Evolutionary conservation across 2,888 invertebrate species (phyloP), one percentile per base, ranked within the genome.

Genomic region (Criorhina ranunculi): DNA sequence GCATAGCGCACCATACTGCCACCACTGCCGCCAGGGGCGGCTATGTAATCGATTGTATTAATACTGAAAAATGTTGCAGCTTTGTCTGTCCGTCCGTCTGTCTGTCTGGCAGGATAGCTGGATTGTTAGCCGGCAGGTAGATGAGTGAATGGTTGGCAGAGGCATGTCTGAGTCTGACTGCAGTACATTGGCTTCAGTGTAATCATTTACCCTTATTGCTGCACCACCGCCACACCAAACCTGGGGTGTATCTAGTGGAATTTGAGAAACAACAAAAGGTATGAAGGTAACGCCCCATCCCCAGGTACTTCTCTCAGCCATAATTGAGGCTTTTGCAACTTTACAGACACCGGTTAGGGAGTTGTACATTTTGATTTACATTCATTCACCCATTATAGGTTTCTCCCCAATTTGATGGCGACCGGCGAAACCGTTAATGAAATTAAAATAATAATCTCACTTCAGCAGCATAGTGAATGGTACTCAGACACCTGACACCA

Each of bases 391-490:
- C 51, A 53, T 72, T 46, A 53, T 70, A 44, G 24, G 24, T 24
- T 37, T 60, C 8, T 17, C 24, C 60, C 59, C 31, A 72, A 72
- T 78, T 73, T 72, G 49, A 77, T 53, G 55, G 29, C 29, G 29
- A 12, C 17, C 29, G 46, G 1, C 35, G 64, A 44, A 33, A 60
- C 24, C 85, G 75, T 80, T 80, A 85, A 85, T 85, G 66, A 85
- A 85, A 85, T 85, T 85, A 85, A 85, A 85, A 85, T 85, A 80
- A 85, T 80, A 85, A 85, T 76, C 80, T 80, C 66, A 76, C 80
- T 75, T 76, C 70, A 76, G 51, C 66, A 51, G 79, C 51, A 17
- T 59, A 33, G 40, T 70, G 59, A 79, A 75, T 70, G 80, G 40
- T 59, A 7, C 44, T 80, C 75, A 62, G 75, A 80, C 85, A 85